phyloP scores from a whole-genome alignment of 2,113 vertebrate genomes.

The Neoarius graeffei region DNA sequence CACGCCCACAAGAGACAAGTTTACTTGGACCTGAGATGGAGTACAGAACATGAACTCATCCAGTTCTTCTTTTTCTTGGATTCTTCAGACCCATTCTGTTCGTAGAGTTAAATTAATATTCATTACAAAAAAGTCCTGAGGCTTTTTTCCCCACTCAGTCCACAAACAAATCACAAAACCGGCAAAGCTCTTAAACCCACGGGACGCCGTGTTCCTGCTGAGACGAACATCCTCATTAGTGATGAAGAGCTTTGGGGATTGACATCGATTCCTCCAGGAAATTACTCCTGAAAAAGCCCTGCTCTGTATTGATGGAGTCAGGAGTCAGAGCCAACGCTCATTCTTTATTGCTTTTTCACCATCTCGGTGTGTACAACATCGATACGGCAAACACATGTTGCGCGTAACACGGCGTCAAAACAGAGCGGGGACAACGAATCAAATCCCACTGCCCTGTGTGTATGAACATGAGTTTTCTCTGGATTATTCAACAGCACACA shows the following conservation, averaged over 20 bases:
- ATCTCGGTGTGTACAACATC: background rate
- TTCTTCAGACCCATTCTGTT: background rate
- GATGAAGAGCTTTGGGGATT: background rate
- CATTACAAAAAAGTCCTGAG: background rate
- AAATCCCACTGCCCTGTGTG: background rate
- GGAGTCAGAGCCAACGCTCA: background rate
- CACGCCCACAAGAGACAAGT: background rate
- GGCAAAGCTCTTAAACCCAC: background rate
- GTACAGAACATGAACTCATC: background rate
- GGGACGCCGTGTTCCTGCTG: background rate
- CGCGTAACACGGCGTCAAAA: background rate
- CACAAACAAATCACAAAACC: background rate
- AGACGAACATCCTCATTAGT: background rate
- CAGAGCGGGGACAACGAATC: background rate
- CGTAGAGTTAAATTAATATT: background rate
- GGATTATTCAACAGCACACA: slow-evolving; percentile 7
- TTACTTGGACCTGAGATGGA: background rate
- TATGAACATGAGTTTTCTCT: background rate
- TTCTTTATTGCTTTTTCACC: background rate
- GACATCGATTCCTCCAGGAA: slow-evolving; percentile 12
- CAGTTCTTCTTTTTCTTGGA: background rate
- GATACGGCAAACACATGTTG: background rate
- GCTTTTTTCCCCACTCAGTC: background rate
- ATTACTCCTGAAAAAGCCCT: background rate
- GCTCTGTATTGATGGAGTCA: background rate